These are phyloP conservation scores for Caloenas nicobarica DNA, from an alignment of 2,113 vertebrate species.

Conservation along the genomic window DNA sequence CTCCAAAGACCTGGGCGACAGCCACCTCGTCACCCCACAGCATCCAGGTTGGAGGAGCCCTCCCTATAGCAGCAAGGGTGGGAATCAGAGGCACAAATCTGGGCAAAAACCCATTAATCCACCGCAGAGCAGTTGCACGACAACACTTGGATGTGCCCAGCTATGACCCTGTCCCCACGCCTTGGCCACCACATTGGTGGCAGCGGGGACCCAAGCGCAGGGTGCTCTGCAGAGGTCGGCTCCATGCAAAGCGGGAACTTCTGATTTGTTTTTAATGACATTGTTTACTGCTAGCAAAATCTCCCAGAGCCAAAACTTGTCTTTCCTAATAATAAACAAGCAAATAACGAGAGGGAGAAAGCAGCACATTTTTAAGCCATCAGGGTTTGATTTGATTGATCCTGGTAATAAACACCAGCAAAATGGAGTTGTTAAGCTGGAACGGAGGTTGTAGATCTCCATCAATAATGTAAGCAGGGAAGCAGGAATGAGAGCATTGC, in stretches of 20 bases:
- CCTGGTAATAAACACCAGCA: constrained; percentile 46
- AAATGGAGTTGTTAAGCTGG: constrained; percentile 34
- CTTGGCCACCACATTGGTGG: accelerated
- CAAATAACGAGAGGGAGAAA: constrained; percentile 36
- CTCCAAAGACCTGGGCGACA: too few species aligned
- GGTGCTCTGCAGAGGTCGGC: not conserved
- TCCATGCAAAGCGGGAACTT: not conserved
- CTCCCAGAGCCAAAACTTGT: constrained; percentile 50
- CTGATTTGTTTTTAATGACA: constrained; percentile 52
- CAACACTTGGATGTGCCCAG: not conserved
- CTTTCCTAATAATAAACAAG: constrained; percentile 56
- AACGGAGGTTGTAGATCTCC: constrained; percentile 18
- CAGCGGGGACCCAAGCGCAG: accelerated
- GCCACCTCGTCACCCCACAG: accelerated
- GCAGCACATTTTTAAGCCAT: constrained; percentile 37
- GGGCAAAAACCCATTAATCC: not conserved
- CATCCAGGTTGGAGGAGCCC: not conserved
- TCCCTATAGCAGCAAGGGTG: accelerated
- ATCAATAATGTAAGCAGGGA: constrained; percentile 20
- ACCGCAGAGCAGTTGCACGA: accelerated
- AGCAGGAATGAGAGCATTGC: not conserved
- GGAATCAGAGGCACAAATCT: not conserved
- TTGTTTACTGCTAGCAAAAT: constrained; percentile 53
- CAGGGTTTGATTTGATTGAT: constrained; percentile 55
- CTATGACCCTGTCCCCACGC: accelerated